Evolutionary conservation across 2,113 vertebrate species (phyloP).

Genomic region (Nothocercus julius): DNA sequence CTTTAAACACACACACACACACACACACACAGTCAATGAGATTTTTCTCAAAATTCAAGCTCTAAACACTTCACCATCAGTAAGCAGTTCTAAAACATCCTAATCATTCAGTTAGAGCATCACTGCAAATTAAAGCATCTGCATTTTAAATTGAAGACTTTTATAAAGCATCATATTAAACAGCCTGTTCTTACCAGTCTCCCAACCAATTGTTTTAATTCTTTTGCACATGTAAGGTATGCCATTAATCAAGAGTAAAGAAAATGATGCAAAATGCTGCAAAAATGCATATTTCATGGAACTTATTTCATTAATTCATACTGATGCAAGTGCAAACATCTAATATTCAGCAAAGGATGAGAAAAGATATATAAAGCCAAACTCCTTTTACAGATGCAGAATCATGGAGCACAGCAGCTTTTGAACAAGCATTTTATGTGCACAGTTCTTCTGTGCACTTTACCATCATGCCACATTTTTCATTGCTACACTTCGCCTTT

Average conservation of each 20-base stretch:
- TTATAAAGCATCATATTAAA: background rate
- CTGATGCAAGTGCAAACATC: background rate
- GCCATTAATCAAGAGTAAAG: background rate
- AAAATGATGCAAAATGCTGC: background rate
- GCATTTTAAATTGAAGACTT: background rate
- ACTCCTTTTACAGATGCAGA: background rate
- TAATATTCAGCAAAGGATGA: background rate
- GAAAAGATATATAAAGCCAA: background rate
- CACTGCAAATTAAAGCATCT: background rate
- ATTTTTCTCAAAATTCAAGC: background rate
- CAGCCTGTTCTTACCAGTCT: background rate
- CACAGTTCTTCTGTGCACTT: background rate
- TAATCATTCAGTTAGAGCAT: background rate
- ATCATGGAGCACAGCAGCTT: fast-evolving
- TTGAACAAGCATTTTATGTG: background rate
- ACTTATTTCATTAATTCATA: background rate
- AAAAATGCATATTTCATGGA: background rate
- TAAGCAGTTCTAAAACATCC: background rate
- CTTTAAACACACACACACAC: background rate
- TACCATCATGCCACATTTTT: background rate
- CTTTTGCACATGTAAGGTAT: background rate
- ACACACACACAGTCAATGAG: background rate
- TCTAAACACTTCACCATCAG: background rate
- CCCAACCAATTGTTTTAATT: background rate
- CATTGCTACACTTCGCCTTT: background rate